Evolutionary conservation across 2,113 vertebrate species (phyloP).

Genomic region (Aegotheles bennettii): DNA sequence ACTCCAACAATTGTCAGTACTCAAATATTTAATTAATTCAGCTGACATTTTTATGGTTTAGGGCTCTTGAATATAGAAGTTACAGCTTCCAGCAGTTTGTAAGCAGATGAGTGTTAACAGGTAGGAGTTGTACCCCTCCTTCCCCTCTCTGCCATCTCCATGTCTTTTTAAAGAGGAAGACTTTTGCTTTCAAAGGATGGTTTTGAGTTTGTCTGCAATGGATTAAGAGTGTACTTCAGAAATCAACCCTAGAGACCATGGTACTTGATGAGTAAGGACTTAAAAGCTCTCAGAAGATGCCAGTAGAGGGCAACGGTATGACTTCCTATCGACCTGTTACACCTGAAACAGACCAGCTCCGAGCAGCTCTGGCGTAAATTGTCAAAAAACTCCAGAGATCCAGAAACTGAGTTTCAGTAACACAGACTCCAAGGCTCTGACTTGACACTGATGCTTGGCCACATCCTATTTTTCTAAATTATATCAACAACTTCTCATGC

Average conservation of each 20-base stretch:
- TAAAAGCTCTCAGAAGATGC: slow-evolving; percentile 55
- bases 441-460: not conserved
- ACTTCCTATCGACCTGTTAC: slow-evolving; percentile 49
- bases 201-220: slow-evolving; percentile 69
- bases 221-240: slow-evolving; percentile 73
- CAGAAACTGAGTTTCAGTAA: not conserved
- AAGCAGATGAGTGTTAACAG: slow-evolving; percentile 41
- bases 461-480: not conserved
- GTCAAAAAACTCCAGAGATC: not conserved
- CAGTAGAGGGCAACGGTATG: slow-evolving; percentile 65
- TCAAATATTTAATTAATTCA: slow-evolving; percentile 62
- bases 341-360: slow-evolving; percentile 63
- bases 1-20: slow-evolving; percentile 33
- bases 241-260: slow-evolving; percentile 61
- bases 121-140: not conserved
- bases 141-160: not conserved
- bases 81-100: slow-evolving; percentile 42
- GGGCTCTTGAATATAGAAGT: slow-evolving; percentile 26
- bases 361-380: not conserved
- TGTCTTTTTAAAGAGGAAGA: not conserved
- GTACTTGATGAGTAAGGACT: not conserved
- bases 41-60: slow-evolving; percentile 47
- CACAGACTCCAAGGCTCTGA: not conserved
- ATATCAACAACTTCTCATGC: not conserved
- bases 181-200: slow-evolving; percentile 26